Evolutionary conservation across 2,888 invertebrate species (phyloP).

Genomic region (Spodoptera picta): DNA sequence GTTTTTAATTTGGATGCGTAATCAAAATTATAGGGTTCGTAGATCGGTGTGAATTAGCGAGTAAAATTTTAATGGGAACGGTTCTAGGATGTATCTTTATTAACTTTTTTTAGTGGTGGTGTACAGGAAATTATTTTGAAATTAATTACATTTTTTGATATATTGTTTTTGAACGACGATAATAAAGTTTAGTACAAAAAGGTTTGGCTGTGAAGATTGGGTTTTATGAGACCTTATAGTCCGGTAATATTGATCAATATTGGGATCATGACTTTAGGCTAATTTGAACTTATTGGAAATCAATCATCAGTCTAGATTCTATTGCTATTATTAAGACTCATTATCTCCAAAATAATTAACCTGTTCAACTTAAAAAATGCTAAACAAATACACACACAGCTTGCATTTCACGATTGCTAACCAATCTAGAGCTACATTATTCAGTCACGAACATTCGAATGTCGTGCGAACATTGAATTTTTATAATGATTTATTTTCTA

Average conservation of each 20-base stretch:
- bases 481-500: conserved; percentile 42
- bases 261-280: not conserved
- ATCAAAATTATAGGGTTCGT: conserved; percentile 74
- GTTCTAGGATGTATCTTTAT: conserved; percentile 72
- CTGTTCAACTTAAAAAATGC: not conserved
- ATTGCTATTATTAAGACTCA: too few species aligned
- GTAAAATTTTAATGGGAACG: conserved; percentile 80
- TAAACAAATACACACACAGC: conserved; percentile 7
- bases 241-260: not conserved
- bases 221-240: conserved; percentile 13
- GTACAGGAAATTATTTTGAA: conserved; percentile 64
- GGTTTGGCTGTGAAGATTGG: conserved; percentile 1
- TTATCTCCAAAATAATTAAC: conserved; percentile 3
- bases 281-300: too few species aligned
- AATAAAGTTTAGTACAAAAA: conserved; percentile 28
- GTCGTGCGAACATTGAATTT: conserved; percentile 37
- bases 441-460: conserved; percentile 39
- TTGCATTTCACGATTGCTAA: conserved; percentile 26
- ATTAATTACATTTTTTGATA: conserved; percentile 55
- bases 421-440: conserved; percentile 22
- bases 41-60: conserved; percentile 76
- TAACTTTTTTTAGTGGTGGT: conserved; percentile 65
- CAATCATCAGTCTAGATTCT: too few species aligned
- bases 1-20: conserved; percentile 69
- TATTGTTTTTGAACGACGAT: conserved; percentile 36